Base-by-base conservation (phyloP, 2,113 vertebrate species). In the Marmota monax region DNA sequence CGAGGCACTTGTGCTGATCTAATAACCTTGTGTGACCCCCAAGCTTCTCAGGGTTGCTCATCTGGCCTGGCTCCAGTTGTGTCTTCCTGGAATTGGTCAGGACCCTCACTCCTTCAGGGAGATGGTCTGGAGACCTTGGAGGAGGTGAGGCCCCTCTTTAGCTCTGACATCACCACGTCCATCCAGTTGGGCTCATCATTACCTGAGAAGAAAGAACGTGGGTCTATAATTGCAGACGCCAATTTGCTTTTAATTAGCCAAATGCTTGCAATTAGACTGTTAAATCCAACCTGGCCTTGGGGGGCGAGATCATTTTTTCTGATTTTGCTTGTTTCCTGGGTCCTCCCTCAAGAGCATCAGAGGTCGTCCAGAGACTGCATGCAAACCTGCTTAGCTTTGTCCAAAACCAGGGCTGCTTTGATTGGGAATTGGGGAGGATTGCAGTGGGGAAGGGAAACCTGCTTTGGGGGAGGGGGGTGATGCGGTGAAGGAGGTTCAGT, bases 191-290 rank as follows among this genome's bases (percentile, higher is more conserved):
- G 70, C 45, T 92, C n/a, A 27, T 63, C 56, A 37, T 72, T n/a
- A 32, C 79, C 32, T 70, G 78, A 77, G 87, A 91, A 83, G 82
- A 94, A 48, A 87, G 82, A 94, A 48, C 65, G 8, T 5, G 53
- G 20, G 17, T 58, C 88, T 85, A 25, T 45, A 69, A 76, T 83
- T 48, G 39, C n/a, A 93, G n/a, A 77, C 39, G 56, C 56, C 61
- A 86, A 8, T 89, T 91, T 51, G 42, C 70, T 96, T 92, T 82
- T 96, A 85, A 88, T 97, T 95, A 90, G 88, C 51, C 85, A 32
- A 78, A 63, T 88, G 23, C 84, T 94, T 88, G 84, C 74, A 74
- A 80, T 97, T 92, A 84, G 51, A 69, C 48, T 48, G 56, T 88
- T 96, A 70, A 61, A 39, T 86, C 82, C 48, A 39, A 56, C 72